phyloP scores from a whole-genome alignment of 2,113 vertebrate genomes.

The Capreolus pygargus region DNA sequence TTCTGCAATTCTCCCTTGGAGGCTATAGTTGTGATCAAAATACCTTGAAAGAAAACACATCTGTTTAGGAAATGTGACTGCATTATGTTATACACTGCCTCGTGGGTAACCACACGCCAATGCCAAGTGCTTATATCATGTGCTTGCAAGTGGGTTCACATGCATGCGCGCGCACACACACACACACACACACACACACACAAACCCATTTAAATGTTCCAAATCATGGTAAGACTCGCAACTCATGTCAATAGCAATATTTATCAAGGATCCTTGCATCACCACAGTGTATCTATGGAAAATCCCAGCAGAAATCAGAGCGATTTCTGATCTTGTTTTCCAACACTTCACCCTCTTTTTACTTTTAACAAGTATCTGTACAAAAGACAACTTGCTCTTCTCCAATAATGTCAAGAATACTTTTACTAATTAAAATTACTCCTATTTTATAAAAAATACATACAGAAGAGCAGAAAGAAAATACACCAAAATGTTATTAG shows the following conservation, averaged over 20 bases:
- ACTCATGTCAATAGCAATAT: background rate
- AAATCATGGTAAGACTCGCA: background rate
- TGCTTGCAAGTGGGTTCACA: background rate
- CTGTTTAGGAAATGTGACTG: background rate
- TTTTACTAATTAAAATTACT: background rate
- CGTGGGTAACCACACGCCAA: background rate
- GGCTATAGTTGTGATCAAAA: conserved; percentile 98
- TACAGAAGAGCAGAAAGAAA: background rate
- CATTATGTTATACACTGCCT: background rate
- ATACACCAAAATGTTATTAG: background rate
- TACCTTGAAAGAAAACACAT: conserved; percentile 83
- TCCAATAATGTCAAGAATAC: background rate
- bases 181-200: background rate
- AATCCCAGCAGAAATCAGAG: background rate
- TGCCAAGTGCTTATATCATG: background rate
- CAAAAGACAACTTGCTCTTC: background rate
- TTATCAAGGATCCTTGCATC: background rate
- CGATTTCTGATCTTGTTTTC: background rate
- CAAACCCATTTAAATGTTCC: background rate
- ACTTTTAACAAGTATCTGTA: background rate
- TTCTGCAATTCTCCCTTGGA: conserved; percentile 97
- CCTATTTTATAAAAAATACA: background rate
- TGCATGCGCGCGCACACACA: accelerated
- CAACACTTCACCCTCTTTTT: background rate
- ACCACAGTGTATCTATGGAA: background rate